Percentiles rank a stretch among this genome's conserved stretches.
phyloP scores from a whole-genome alignment of 2,797 vertebrate species.

The Saxicola maurus region DNA sequence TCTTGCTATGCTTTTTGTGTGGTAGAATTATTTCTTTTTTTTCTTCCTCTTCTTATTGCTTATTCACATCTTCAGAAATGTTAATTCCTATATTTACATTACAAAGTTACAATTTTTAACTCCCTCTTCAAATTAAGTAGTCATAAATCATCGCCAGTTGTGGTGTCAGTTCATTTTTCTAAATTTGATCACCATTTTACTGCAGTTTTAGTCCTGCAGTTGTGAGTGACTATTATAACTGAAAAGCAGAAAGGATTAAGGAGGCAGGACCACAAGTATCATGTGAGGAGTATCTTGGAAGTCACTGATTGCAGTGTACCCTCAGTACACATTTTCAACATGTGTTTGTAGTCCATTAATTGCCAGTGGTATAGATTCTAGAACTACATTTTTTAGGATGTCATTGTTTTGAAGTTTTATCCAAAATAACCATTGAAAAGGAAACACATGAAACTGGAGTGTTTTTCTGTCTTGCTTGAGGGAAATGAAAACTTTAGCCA shows the following conservation, averaged over 20 bases:
- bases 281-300: background rate
- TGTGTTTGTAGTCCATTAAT: conserved; percentile 44
- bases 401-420: conserved; percentile 43
- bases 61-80: background rate
- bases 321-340: conserved; percentile 29
- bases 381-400: background rate
- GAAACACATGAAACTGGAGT: conserved; percentile 20
- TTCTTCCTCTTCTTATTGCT: background rate
- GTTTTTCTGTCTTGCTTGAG: conserved; percentile 29
- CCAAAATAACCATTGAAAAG: conserved; percentile 44
- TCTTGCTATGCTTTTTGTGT: background rate
- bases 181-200: background rate
- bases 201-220: background rate
- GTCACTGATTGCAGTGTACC: background rate
- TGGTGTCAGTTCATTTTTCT: background rate
- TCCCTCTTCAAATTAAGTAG: background rate
- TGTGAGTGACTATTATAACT: conserved; percentile 32
- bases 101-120: background rate
- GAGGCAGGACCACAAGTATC: background rate
- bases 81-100: background rate
- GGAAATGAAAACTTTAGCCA: conserved; percentile 23
- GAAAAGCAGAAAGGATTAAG: conserved; percentile 39
- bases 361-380: conserved; percentile 31
- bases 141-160: background rate
- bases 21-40: background rate